Conservation (phyloP, 2,888 invertebrate genomes). For the Villa cingulata region DNA sequence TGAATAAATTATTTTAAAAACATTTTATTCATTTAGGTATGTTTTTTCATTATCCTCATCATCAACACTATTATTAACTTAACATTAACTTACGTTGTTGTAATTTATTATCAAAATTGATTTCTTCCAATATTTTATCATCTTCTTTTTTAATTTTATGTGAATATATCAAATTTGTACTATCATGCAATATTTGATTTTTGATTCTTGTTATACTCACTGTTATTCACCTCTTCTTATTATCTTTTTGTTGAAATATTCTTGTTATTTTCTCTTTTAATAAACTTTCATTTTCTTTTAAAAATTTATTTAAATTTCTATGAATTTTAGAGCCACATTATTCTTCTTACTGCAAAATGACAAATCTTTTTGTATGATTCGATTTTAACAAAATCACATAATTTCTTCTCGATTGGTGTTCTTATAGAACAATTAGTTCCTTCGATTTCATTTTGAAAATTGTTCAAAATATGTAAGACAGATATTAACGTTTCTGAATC, state of each 20-base stretch:
- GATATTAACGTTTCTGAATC: conserved; percentile 37
- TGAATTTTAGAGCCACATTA: conserved; percentile 79
- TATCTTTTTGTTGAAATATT: conserved; percentile 33
- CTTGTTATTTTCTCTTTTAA: conserved; percentile 31
- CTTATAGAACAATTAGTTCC: conserved; percentile 52
- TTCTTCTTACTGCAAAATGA: conserved; percentile 89
- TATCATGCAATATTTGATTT: too few species aligned
- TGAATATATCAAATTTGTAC: too few species aligned
- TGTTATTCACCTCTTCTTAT: too few species aligned
- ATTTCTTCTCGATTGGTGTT: conserved; percentile 76
- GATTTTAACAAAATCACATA: conserved; percentile 89
- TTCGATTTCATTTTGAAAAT: conserved; percentile 52
- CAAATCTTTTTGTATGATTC: conserved; percentile 85
- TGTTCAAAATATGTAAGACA: conserved; percentile 71
- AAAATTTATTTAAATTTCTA: conserved; percentile 70
- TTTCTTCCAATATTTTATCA: too few species aligned
- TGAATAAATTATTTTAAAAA: too few species aligned
- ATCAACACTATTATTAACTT: too few species aligned
- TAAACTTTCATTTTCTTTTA: conserved; percentile 66
- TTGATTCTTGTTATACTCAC: too few species aligned
- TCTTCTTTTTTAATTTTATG: too few species aligned
- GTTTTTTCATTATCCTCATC: too few species aligned
- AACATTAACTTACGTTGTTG: too few species aligned
- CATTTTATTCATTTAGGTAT: too few species aligned
- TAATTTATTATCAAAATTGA: too few species aligned